Evolutionary conservation across 1,140 invertebrate genomes (phyloP).

Genomic region (Drosophila lacteicornis): DNA sequence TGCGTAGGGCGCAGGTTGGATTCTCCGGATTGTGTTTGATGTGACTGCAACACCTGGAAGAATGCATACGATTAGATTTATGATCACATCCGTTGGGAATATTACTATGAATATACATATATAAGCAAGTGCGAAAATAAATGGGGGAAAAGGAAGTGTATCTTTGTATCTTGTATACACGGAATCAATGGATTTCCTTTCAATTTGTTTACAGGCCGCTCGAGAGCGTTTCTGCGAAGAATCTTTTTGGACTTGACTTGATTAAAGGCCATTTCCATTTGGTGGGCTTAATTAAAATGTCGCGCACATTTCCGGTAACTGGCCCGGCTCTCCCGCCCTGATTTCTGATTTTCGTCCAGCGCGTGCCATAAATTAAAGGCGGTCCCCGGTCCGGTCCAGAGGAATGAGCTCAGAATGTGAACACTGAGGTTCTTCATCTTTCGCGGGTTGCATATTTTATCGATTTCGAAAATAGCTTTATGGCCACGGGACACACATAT

Average conservation of each 20-base stretch:
- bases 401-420: constrained; percentile 29
- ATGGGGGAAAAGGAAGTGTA: constrained; percentile 17
- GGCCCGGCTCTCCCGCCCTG: constrained; percentile 20
- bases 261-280: constrained; percentile 77
- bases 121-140: constrained; percentile 22
- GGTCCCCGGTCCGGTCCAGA: constrained; percentile 16
- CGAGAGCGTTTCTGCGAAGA: constrained; percentile 32
- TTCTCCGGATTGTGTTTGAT: constrained; percentile 44
- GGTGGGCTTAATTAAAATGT: constrained; percentile 80
- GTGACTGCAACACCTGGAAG: constrained; percentile 71
- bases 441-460: constrained; percentile 42
- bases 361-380: constrained; percentile 55
- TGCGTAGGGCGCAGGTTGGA: constrained; percentile 20
- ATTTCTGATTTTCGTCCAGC: constrained; percentile 48
- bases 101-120: not conserved
- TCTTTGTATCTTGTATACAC: constrained; percentile 10
- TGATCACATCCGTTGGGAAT: constrained; percentile 45
- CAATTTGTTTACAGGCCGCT: constrained; percentile 28
- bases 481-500: constrained; percentile 25
- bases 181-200: constrained; percentile 36
- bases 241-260: constrained; percentile 45
- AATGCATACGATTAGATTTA: constrained; percentile 72
- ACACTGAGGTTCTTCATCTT: constrained; percentile 20
- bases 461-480: constrained; percentile 52
- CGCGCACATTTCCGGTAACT: constrained; percentile 74